Conservation (phyloP, 2,888 invertebrate species). For the Cremastobaeus sp. region DNA sequence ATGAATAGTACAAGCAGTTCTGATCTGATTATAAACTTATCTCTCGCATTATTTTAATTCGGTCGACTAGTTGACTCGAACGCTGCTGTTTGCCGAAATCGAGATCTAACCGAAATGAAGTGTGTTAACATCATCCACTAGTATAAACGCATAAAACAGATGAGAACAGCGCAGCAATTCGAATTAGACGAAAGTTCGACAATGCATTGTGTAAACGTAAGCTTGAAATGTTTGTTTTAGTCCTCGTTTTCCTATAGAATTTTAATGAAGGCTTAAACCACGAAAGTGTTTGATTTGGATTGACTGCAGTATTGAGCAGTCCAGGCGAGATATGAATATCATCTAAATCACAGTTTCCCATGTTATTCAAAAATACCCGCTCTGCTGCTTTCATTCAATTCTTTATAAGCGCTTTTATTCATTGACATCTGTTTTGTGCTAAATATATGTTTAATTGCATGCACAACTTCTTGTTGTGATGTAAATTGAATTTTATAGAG, state of each 20-base stretch:
- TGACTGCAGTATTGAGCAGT: constrained; percentile 42
- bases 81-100: no score
- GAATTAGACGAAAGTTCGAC: constrained; percentile 60
- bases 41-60: no score
- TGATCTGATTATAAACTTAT: no score
- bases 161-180: constrained; percentile 55
- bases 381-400: background rate
- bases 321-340: constrained; percentile 36
- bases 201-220: constrained; percentile 59
- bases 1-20: no score
- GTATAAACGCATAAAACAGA: constrained; percentile 58
- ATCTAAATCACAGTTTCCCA: background rate
- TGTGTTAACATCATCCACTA: constrained; percentile 54
- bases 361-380: background rate
- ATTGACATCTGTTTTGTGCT: no score
- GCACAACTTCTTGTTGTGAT: no score
- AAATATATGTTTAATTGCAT: no score
- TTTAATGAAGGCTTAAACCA: constrained; percentile 56
- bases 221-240: constrained; percentile 58
- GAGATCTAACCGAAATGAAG: constrained; percentile 53
- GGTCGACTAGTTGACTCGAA: no score
- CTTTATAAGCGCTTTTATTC: no score
- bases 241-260: constrained; percentile 45
- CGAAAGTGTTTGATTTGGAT: constrained; percentile 39
- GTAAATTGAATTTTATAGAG: no score